Base-by-base conservation (phyloP, 2,113 vertebrate genomes). In the Odontesthes bonariensis region DNA sequence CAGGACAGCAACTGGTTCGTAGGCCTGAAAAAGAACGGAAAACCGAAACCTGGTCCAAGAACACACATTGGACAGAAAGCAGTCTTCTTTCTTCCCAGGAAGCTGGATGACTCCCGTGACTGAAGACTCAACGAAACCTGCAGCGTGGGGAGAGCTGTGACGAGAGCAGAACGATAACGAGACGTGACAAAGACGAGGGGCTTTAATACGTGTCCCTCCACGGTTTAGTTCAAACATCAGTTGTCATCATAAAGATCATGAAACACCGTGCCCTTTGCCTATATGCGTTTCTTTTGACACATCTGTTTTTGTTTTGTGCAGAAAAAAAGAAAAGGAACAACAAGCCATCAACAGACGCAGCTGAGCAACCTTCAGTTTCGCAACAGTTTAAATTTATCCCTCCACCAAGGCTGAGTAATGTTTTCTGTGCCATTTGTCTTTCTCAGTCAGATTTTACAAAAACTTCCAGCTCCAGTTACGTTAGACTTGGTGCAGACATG, bases 61-160 rank as follows among this genome's bases (percentile, higher is more conserved):
- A 99, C 97, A 82, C 95, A 96, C 90, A 94, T 94, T 0, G 96
- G 97, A 73, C 98, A 98, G 93, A 97, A 98, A 83, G 97, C 97
- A 0, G 89, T 99, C 79, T 95, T 97, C 75, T 99, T 99, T 75
- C 95, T 99, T 31, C 97, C 97, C 0, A 91, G 97, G 66, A 93
- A 92, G 0, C 91, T 96, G 55, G 91, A 92, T 0, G 82, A 91
- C 0, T 87, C 55, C 11, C 33, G 20, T 22, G 74, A 91, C 58
- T 91, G 69, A 90, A 20, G 49, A 23, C 4, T 0, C 12, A 31
- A 14, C 17, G 35, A 23, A 47, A 11, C 35, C 57, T 31, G 23
- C 23, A n/a, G 31, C 8, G 8, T 31, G 22, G 9, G 5, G 42
- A 38, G 11, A 16, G 12, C 5, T 13, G 47, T 3, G 27, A 27